Conservation (phyloP, 1,140 invertebrate genomes). For the Glomeris maerens region DNA sequence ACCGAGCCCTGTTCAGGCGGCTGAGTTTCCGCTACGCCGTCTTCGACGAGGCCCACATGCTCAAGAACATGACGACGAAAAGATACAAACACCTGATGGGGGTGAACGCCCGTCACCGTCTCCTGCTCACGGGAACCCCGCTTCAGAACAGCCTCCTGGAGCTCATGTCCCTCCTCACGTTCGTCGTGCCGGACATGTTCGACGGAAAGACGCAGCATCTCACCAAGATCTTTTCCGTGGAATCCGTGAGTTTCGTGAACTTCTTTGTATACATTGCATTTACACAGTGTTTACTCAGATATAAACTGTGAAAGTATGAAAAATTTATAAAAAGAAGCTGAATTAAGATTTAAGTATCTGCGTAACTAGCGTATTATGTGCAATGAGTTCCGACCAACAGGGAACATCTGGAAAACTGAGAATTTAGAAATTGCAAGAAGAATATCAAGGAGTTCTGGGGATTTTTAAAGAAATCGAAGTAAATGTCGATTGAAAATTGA, state of each 20-base stretch:
- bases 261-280: background rate
- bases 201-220: slow-evolving; percentile 71
- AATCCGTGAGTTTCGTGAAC: slow-evolving; percentile 29
- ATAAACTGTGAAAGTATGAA: too few species aligned
- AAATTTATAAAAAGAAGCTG: slow-evolving; percentile 25
- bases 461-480: too few species aligned
- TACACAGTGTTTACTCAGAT: slow-evolving; percentile 12
- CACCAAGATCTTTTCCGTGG: slow-evolving; percentile 59
- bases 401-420: too few species aligned
- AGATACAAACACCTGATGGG: slow-evolving; percentile 77
- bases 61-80: slow-evolving; percentile 90
- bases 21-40: slow-evolving; percentile 79
- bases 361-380: too few species aligned
- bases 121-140: slow-evolving; percentile 81
- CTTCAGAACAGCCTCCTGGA: slow-evolving; percentile 92
- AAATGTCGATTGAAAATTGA: too few species aligned
- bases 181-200: slow-evolving; percentile 93
- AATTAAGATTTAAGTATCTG: too few species aligned
- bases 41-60: slow-evolving; percentile 95
- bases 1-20: slow-evolving; percentile 77
- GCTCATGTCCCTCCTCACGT: slow-evolving; percentile 84
- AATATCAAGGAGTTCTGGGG: too few species aligned
- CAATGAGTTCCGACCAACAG: too few species aligned
- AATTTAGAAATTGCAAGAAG: too few species aligned
- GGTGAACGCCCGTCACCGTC: slow-evolving; percentile 54